Conservation (phyloP, 2,888 invertebrate genomes). For the Drosophila niveifrons region DNA sequence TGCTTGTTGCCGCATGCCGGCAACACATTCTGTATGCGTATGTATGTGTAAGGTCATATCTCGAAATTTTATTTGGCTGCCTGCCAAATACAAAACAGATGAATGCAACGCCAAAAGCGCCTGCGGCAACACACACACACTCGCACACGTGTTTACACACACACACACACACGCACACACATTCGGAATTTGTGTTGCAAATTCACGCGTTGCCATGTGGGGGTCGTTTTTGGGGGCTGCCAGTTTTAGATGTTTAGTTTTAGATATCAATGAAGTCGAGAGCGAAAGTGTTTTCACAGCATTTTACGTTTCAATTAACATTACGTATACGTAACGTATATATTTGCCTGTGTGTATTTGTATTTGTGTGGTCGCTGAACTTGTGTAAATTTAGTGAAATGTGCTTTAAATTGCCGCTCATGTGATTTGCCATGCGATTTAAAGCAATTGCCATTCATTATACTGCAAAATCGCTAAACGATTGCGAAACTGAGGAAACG, state of each 20-base stretch:
- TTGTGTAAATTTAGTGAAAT: constrained; percentile 54
- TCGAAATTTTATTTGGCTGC: constrained; percentile 78
- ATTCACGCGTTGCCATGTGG: constrained; percentile 40
- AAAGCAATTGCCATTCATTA: constrained; percentile 31
- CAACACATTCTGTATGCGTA: constrained; percentile 43
- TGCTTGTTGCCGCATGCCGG: constrained; percentile 49
- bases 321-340: constrained; percentile 65
- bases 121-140: constrained; percentile 47
- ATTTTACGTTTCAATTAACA: constrained; percentile 71
- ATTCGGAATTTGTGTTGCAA: constrained; percentile 57
- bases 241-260: constrained; percentile 78
- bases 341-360: constrained; percentile 11
- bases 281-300: constrained; percentile 75
- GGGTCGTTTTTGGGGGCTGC: constrained; percentile 63
- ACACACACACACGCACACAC: constrained; percentile 24
- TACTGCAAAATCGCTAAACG: constrained; percentile 2
- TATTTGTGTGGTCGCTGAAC: constrained; percentile 65
- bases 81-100: constrained; percentile 75
- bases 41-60: constrained; percentile 75
- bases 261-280: constrained; percentile 75
- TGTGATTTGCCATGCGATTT: constrained; percentile 28
- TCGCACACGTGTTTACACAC: constrained; percentile 37
- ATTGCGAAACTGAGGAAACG: constrained; percentile 29
- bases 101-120: constrained; percentile 65
- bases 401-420: constrained; percentile 52